Percentiles rank a stretch among this genome's conserved stretches.
These are phyloP conservation scores for Tipula vernalis DNA, from an alignment of 2,888 invertebrate genomes.

Conservation along the genomic window DNA sequence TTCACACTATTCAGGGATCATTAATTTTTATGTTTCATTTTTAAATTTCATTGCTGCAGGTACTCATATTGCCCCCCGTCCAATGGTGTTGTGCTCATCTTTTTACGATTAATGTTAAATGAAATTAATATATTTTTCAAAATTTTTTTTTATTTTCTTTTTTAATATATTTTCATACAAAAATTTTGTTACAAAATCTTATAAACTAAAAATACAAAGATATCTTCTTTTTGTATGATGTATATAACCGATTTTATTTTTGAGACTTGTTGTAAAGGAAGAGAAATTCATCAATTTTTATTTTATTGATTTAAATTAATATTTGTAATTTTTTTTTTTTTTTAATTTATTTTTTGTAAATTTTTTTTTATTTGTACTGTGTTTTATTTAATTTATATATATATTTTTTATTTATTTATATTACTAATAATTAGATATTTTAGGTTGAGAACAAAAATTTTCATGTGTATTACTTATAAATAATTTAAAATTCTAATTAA, in stretches of 20 bases:
- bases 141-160: neutral
- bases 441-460: neutral
- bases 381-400: neutral
- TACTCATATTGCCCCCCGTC: no score
- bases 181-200: slow-evolving; percentile 1
- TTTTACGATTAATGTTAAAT: no score
- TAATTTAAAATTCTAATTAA: neutral
- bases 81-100: no score
- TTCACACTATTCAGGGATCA: no score
- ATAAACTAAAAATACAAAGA: neutral
- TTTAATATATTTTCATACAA: neutral
- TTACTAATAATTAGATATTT: neutral
- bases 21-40: no score
- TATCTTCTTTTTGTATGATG: neutral
- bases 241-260: neutral
- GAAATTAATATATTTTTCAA: neutral
- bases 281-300: neutral
- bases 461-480: neutral
- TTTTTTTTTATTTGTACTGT: neutral
- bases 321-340: neutral
- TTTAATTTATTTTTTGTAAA: neutral
- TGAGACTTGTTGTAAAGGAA: neutral
- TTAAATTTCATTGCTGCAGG: no score
- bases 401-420: neutral
- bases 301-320: neutral